Evolutionary conservation across 2,113 vertebrate species (phyloP).

Genomic region (Syrmaticus mikado): DNA sequence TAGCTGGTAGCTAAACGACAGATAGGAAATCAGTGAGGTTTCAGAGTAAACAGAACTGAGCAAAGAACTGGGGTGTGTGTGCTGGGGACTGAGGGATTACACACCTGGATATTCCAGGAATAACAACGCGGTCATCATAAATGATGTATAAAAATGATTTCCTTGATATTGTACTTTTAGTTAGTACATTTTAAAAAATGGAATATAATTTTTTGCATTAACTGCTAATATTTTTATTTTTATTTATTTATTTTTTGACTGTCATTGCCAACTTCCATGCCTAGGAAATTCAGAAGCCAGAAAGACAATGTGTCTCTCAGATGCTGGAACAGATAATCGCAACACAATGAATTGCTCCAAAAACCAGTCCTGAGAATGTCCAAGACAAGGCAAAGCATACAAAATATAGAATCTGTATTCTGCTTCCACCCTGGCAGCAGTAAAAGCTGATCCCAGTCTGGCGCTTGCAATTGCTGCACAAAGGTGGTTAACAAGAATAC

Average conservation of each 20-base stretch:
- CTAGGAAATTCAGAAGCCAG: neutral
- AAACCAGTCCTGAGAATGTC: neutral
- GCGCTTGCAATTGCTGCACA: neutral
- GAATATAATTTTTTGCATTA: neutral
- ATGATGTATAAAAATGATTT: neutral
- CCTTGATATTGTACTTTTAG: neutral
- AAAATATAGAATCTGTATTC: neutral
- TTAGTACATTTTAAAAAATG: neutral
- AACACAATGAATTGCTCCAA: neutral
- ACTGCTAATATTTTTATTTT: too few relatives aligned
- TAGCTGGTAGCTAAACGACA: neutral
- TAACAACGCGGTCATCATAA: neutral
- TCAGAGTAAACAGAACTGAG: neutral
- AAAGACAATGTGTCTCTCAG: neutral
- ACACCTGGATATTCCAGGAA: neutral
- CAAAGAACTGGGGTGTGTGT: neutral
- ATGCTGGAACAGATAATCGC: neutral
- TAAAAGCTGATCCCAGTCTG: neutral
- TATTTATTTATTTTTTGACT: neutral
- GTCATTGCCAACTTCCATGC: neutral
- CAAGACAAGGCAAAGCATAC: neutral
- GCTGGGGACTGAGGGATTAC: neutral
- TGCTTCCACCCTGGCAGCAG: neutral
- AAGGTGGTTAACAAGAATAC: rapidly evolving
- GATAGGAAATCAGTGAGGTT: neutral